Conservation (phyloP, 2,113 vertebrate species). For the Petrocephalus zakoni region DNA sequence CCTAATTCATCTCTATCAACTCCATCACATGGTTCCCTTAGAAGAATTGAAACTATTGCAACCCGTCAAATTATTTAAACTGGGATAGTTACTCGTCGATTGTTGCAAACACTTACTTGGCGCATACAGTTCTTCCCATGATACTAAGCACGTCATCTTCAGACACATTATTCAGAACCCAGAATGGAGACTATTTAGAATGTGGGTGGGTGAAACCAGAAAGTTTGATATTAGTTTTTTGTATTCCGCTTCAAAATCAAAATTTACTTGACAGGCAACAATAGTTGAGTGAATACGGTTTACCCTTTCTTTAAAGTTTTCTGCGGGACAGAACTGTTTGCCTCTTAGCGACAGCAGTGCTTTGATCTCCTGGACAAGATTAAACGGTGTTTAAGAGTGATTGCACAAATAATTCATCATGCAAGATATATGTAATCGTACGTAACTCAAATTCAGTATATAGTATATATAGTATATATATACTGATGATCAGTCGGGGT, state of each 20-base stretch:
- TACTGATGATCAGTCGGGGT: not conserved
- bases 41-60: not conserved
- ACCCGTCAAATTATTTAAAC: not conserved
- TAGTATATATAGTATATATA: not conserved
- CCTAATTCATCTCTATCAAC: not conserved
- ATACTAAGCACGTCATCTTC: constrained; percentile 78
- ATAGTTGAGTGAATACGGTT: not conserved
- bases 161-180: constrained; percentile 77
- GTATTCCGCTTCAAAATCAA: not conserved
- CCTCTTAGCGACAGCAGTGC: constrained; percentile 78
- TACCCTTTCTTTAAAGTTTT: constrained; percentile 75
- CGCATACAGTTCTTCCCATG: constrained; percentile 92
- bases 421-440: not conserved
- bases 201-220: not conserved
- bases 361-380: constrained; percentile 73
- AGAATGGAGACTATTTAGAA: constrained; percentile 80
- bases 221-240: not conserved
- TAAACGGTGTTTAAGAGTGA: not conserved
- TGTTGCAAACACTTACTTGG: constrained; percentile 72
- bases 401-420: not conserved
- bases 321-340: constrained; percentile 61
- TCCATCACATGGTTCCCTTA: not conserved
- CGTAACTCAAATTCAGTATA: not conserved
- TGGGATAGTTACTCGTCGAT: not conserved
- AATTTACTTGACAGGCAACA: not conserved